Base-by-base conservation (phyloP, 2,888 invertebrate genomes). In the Hedya salicella region DNA sequence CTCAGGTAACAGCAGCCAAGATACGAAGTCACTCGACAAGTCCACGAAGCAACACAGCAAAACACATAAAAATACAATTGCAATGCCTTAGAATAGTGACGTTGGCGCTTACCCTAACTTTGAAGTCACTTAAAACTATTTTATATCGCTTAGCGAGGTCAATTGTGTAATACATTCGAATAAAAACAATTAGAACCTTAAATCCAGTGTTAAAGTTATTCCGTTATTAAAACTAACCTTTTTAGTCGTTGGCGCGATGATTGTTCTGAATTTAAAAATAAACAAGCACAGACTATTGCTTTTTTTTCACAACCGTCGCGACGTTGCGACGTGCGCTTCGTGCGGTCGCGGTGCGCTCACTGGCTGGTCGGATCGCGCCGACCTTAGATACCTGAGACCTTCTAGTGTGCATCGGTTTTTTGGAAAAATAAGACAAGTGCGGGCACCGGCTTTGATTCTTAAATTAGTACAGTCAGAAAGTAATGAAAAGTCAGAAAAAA, bases 81-180 rank as follows among this genome's bases (percentile, higher is more conserved):
- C 57, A 57, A 36, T 57, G 44, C 44, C 46, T 57, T 56, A 56
- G 44, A 48, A 39, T 30, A 54, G n/a, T 57, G 57, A 57, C 57
- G 57, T 57, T 30, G 57, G 44, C 46, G 46, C 42, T 44, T 57
- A 57, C 56, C 44, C 57, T 57, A 57, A 57, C 57, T 57, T 57
- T 32, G 44, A 32, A 54, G 53, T 57, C 44, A 46, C 57, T 57
- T 57, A 57, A 57, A 56, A 25, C 57, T 57, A 57, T 46, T 57
- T 46, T 14, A 57, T 14, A 57, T 57, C 32, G 57, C 44, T 46
- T 57, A 46, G 57, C 44, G 57, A 57, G 57, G 57, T 57, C 57
- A 46, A 46, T 57, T 57, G 57, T 57, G 57, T 57, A 57, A 57
- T 57, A 44, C 44, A 56, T 42, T 9, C 48, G 48, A 21, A 19